A percentile compares a stretch with the other conserved stretches of the same genome.
These are phyloP conservation scores for Ciona savignyi DNA, from an alignment of 23 tunicate species.

Conservation along the genomic window DNA sequence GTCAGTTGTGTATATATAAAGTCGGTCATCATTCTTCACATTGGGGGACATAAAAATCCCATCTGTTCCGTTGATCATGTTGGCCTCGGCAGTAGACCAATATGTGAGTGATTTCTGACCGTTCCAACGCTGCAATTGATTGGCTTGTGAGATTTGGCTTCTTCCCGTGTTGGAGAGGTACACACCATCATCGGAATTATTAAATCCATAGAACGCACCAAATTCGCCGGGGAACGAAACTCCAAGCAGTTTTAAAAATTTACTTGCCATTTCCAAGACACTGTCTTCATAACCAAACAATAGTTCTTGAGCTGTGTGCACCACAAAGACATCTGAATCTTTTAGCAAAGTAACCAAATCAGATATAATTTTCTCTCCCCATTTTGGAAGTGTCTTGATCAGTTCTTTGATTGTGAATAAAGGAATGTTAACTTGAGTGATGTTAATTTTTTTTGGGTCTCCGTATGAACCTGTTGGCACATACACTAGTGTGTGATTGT, in stretches of 20 bases:
- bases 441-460: background rate
- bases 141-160: conserved; percentile 29
- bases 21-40: conserved; percentile 14
- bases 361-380: background rate
- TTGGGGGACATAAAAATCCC: conserved; percentile 72
- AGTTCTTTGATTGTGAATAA: conserved; percentile 5
- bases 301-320: conserved; percentile 65
- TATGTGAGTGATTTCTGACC: conserved; percentile 16
- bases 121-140: conserved; percentile 61
- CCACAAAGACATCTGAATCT: conserved; percentile 33
- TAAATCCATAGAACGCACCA: conserved; percentile 65
- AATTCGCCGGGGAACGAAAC: conserved; percentile 46
- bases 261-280: conserved; percentile 22
- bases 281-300: conserved; percentile 78
- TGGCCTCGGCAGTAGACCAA: conserved; percentile 54
- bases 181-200: conserved; percentile 87
- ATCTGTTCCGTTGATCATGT: conserved; percentile 95
- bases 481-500: conserved; percentile 83
- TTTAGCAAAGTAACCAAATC: background rate
- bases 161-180: conserved; percentile 70
- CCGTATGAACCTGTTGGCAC: background rate
- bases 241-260: conserved; percentile 3
- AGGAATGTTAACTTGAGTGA: conserved; percentile 66
- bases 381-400: background rate
- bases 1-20: conserved; percentile 74